phyloP scores from a whole-genome alignment of 2,113 vertebrate species.

The Callipepla californica region DNA sequence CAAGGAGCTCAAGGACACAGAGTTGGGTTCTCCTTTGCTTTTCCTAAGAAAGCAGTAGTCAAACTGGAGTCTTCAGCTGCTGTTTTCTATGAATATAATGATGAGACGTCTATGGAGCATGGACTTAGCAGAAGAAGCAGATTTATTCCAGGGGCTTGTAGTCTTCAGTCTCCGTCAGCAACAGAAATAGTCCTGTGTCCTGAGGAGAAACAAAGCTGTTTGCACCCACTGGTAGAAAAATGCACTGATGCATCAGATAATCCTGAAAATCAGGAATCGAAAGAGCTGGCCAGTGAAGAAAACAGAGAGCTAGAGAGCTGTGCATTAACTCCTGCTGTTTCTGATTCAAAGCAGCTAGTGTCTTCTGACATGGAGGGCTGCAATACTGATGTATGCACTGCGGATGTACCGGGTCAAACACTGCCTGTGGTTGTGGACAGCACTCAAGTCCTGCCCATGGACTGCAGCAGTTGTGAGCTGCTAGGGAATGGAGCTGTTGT shows the following conservation, averaged over 20 bases:
- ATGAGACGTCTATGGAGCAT: slow-evolving; percentile 77
- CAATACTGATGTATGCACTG: neutral
- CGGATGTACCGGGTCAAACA: neutral
- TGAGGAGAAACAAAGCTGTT: slow-evolving; percentile 64
- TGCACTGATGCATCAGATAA: slow-evolving; percentile 12
- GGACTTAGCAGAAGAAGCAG: slow-evolving; percentile 78
- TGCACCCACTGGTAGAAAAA: slow-evolving; percentile 43
- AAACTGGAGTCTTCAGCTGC: slow-evolving; percentile 90
- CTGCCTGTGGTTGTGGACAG: neutral
- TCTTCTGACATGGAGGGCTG: neutral
- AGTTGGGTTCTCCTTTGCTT: slow-evolving; percentile 88
- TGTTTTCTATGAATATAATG: slow-evolving; percentile 85
- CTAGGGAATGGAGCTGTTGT: neutral
- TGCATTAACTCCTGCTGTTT: neutral
- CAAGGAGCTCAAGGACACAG: slow-evolving; percentile 78
- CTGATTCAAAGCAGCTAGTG: slow-evolving; percentile 10
- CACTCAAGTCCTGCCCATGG: neutral
- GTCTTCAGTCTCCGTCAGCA: slow-evolving; percentile 59
- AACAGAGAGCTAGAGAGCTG: neutral
- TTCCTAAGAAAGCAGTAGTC: slow-evolving; percentile 86
- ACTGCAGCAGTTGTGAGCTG: neutral
- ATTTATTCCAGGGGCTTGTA: slow-evolving; percentile 74
- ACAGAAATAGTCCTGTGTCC: slow-evolving; percentile 62
- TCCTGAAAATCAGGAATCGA: slow-evolving; percentile 53
- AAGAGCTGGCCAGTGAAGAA: slow-evolving; percentile 36